Conservation (phyloP, 1,140 invertebrate species). For the Hyphantria cunea region DNA sequence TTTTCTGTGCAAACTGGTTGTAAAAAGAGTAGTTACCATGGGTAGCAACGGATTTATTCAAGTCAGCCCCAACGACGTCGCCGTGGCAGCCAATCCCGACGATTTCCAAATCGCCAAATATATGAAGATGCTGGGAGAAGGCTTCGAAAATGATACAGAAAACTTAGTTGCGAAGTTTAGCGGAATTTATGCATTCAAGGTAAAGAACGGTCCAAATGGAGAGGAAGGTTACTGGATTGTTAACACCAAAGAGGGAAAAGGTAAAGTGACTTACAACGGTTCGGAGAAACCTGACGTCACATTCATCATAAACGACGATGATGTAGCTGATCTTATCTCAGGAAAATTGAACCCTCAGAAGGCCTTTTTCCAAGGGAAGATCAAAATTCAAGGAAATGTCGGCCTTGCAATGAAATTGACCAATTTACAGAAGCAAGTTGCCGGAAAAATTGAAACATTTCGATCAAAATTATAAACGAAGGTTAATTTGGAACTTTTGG, state of each 20-base stretch:
- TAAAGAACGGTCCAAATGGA: conserved; percentile 89
- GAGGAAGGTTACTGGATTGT: conserved; percentile 94
- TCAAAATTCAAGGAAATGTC: conserved; percentile 98
- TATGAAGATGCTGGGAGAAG: conserved; percentile 90
- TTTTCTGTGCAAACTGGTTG: conserved; percentile 97
- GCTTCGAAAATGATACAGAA: conserved; percentile 91
- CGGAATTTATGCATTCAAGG: conserved; percentile 94
- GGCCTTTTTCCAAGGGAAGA: conserved; percentile 98
- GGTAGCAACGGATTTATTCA: conserved; percentile 93
- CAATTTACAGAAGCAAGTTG: conserved; percentile 89
- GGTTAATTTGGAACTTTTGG: no score
- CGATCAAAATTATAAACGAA: no score
- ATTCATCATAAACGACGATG: conserved; percentile 93
- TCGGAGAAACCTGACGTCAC: conserved; percentile 95
- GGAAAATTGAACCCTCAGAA: conserved; percentile 97
- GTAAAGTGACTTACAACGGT: conserved; percentile 90
- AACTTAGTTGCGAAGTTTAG: conserved; percentile 92
- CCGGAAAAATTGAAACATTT: conserved; percentile 87
- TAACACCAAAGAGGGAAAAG: conserved; percentile 94
- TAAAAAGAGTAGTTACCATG: conserved; percentile 96
- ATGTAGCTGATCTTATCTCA: conserved; percentile 92
- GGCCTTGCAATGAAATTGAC: conserved; percentile 96
- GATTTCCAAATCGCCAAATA: conserved; percentile 89
- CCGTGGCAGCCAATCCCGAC: conserved; percentile 76
- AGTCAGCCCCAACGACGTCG: conserved; percentile 60